A percentile compares a stretch with the other conserved stretches of the same genome.
Conservation (phyloP, 2,888 invertebrate genomes). For the Chymomyza procnemis region DNA sequence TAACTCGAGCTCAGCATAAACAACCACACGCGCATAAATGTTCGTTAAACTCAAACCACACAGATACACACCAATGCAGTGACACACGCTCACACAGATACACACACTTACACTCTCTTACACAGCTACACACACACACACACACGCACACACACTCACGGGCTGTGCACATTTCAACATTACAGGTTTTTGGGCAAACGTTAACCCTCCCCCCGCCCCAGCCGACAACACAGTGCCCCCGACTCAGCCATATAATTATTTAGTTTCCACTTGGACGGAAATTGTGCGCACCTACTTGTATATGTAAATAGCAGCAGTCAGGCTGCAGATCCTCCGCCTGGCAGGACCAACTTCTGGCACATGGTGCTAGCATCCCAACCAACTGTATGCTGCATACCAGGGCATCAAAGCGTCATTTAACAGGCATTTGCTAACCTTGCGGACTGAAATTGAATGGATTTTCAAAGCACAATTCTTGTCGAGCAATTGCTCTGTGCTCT, state of each 20-base stretch:
- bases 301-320: conserved; percentile 46
- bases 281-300: conserved; percentile 48
- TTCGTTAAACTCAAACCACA: conserved; percentile 55
- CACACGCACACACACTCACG: background rate
- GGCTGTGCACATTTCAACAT: background rate
- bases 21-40: conserved; percentile 70
- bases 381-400: background rate
- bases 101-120: no score
- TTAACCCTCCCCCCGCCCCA: no score
- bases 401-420: background rate
- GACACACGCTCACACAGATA: conserved; percentile 9
- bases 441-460: background rate
- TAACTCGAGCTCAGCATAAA: conserved; percentile 71
- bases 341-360: conserved; percentile 6
- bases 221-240: no score
- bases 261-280: conserved; percentile 63
- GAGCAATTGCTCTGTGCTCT: background rate
- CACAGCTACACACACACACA: conserved; percentile 1
- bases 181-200: background rate
- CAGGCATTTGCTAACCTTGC: background rate
- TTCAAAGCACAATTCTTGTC: background rate
- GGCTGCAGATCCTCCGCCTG: conserved; percentile 17
- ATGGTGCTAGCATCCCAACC: no score
- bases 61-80: background rate
- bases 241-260: conserved; percentile 61